Conservation (phyloP, 2,888 invertebrate species). For the Rhagonycha lutea region DNA sequence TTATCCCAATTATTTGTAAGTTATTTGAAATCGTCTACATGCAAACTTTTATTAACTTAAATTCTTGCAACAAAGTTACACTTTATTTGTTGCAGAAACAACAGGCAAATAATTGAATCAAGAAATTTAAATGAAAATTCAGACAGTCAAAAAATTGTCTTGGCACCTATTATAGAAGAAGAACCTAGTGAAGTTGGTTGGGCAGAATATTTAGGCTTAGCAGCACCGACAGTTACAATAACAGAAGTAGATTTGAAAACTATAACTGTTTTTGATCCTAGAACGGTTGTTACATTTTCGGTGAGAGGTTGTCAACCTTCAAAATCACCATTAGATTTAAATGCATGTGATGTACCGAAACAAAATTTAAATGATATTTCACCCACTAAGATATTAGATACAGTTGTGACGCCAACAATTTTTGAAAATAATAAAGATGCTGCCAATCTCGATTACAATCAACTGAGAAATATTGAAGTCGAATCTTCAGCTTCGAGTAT, state of each 20-base stretch:
- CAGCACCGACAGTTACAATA: conserved; percentile 49
- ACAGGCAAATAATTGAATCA: not conserved
- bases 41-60: not conserved
- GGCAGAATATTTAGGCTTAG: conserved; percentile 51
- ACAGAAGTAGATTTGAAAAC: conserved; percentile 43
- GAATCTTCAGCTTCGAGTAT: conserved; percentile 21
- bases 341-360: conserved; percentile 35
- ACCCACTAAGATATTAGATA: conserved; percentile 8
- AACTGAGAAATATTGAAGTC: conserved; percentile 10
- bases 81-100: not conserved
- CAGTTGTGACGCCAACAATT: conserved; percentile 16
- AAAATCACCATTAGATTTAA: conserved; percentile 47
- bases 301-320: conserved; percentile 53
- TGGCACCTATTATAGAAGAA: not conserved
- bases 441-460: not conserved
- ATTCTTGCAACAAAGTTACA: no score
- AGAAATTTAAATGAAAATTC: not conserved
- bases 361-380: conserved; percentile 11
- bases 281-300: conserved; percentile 51
- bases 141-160: conserved; percentile 3
- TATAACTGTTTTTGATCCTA: conserved; percentile 46
- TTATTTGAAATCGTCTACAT: not conserved
- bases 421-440: not conserved
- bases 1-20: conserved; percentile 14
- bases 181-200: conserved; percentile 35